These are phyloP conservation scores for Umimayanthus kanabou DNA, from an alignment of 92 coral and sea anemone species.

Conservation along the genomic window DNA sequence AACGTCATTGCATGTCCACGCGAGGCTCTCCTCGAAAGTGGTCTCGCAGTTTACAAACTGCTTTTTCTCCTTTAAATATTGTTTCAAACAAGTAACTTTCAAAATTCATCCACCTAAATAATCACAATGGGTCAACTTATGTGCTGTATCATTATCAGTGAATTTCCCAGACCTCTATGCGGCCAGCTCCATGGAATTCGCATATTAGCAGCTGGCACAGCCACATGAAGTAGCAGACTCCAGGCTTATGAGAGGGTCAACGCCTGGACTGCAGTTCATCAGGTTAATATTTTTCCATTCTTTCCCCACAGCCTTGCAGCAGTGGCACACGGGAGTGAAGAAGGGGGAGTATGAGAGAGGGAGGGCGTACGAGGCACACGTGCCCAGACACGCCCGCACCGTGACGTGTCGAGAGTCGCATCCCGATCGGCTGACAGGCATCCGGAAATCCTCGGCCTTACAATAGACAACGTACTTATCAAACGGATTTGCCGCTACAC, in stretches of 20 bases:
- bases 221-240: conserved; percentile 66
- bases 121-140: not conserved
- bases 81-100: not conserved
- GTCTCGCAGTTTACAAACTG: not conserved
- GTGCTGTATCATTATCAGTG: not conserved
- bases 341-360: conserved; percentile 62
- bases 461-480: conserved; percentile 70
- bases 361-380: conserved; percentile 71
- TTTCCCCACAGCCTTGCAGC: conserved; percentile 66
- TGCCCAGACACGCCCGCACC: conserved; percentile 78
- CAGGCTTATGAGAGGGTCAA: conserved; percentile 49
- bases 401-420: conserved; percentile 62
- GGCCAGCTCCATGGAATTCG: not conserved
- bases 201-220: conserved; percentile 41
- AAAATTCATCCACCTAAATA: not conserved
- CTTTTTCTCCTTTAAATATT: not conserved
- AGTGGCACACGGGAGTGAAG: conserved; percentile 59
- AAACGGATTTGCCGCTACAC: conserved; percentile 48
- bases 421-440: conserved; percentile 50
- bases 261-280: conserved; percentile 60
- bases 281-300: conserved; percentile 54
- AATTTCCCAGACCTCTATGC: not conserved
- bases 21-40: too few relatives aligned
- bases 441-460: conserved; percentile 60
- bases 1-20: too few relatives aligned